Conservation (phyloP, 2,888 invertebrate species). For the Thymelicus sylvestris region DNA sequence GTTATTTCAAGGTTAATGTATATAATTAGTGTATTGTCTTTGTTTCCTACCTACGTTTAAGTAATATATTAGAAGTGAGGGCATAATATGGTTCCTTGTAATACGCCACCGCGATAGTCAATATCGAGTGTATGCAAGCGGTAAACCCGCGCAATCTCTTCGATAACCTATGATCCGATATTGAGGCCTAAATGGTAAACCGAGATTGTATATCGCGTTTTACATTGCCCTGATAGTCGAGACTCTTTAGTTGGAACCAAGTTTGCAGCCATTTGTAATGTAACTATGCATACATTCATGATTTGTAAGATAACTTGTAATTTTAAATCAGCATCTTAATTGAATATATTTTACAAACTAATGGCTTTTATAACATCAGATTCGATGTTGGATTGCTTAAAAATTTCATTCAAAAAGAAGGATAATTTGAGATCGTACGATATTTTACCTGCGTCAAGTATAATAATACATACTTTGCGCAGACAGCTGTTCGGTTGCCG, state of each 20-base stretch:
- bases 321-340: constrained; percentile 14
- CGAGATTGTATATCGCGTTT: constrained; percentile 50
- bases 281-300: constrained; percentile 15
- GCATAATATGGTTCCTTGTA: constrained; percentile 47
- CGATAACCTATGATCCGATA: constrained; percentile 65
- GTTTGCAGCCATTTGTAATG: constrained; percentile 22
- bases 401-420: constrained; percentile 12
- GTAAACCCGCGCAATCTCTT: constrained; percentile 53
- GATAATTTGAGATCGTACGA: constrained; percentile 51
- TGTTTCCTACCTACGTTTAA: not conserved
- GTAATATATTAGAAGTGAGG: constrained; percentile 36
- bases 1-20: not conserved
- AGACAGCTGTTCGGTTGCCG: constrained; percentile 69
- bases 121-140: constrained; percentile 40
- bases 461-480: constrained; percentile 62
- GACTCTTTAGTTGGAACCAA: not conserved
- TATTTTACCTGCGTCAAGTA: constrained; percentile 67
- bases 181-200: constrained; percentile 51
- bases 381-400: constrained; percentile 2
- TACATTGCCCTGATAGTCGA: constrained; percentile 43
- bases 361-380: not conserved
- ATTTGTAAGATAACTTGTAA: constrained; percentile 5
- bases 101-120: constrained; percentile 45
- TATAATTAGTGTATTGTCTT: not conserved
- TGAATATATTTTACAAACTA: constrained; percentile 21